Base-by-base conservation (phyloP, 2,797 vertebrate species). In the Centropyge bicolor region DNA sequence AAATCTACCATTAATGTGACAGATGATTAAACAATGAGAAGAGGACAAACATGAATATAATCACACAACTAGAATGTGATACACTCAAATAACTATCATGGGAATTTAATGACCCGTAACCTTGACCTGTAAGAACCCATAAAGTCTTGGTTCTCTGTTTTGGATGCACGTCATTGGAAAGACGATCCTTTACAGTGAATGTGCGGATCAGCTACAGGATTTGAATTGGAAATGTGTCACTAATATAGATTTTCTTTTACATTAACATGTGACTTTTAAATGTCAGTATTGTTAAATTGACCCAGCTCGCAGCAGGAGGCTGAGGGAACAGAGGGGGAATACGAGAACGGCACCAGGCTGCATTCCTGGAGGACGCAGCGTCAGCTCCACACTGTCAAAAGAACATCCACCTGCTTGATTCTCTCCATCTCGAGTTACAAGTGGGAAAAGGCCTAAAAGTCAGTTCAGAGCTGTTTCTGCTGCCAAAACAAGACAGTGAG, bases 371-470 rank as follows among this genome's bases (percentile, higher is more conserved):
- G 55, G 55, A 36, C 4, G 16, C 54, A 56, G 16, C 7, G 16
- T 16, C 54, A 19, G 27, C 27, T 35, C 27, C 16, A 7, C 9
- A 11, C 38, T 11, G 38, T 40, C 38, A 45, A 45, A 16, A 45
- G 35, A 9, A 69, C 40, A 45, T n/a, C 19, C 52, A 3, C n/a
- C 52, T 19, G 36, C 19, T 31, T 60, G n/a, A 27, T 20, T 36
- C 20, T 27, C 11, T 69, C 27, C 64, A 51, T 22, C 36, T 60
- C 3, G n/a, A 59, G 31, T 67, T n/a, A 48, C 8, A 1, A 60
- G 24, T 36, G 66, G 69, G n/a, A 61, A 31, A 74, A 55, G 3
- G 49, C n/a, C 65, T 45, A 8, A 52, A 52, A 38, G 56, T 54
- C 13, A 38, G 24, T 19, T 76, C 16, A 78, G 19, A 35, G 27